A percentile compares a stretch with the other conserved stretches of the same genome.
Evolutionary conservation across 2,113 vertebrate species (phyloP).

Genomic region (Myiagra hebetior): DNA sequence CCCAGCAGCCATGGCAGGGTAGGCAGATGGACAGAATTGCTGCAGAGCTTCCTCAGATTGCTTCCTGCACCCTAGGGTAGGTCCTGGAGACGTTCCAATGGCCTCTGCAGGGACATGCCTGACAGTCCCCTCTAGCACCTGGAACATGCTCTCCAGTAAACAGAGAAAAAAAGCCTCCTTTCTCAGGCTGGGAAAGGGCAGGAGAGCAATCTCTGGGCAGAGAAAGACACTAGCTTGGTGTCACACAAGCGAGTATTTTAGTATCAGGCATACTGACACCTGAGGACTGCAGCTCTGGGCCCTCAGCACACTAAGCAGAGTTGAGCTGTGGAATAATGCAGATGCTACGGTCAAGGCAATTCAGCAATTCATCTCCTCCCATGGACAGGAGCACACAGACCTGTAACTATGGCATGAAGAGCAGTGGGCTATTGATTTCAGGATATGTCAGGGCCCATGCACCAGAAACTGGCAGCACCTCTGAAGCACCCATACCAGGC

Average conservation of each 20-base stretch:
- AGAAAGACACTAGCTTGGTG: background rate
- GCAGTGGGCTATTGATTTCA: background rate
- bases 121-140: background rate
- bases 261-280: background rate
- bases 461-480: background rate
- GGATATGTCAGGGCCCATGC: background rate
- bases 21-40: background rate
- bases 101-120: background rate
- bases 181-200: background rate
- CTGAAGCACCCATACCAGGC: background rate
- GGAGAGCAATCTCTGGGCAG: background rate
- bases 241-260: background rate
- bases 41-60: background rate
- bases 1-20: background rate
- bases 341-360: background rate
- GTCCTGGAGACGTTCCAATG: background rate
- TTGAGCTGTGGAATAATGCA: background rate
- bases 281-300: background rate
- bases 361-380: background rate
- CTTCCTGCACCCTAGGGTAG: background rate
- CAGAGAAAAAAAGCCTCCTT: too few relatives aligned
- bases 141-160: background rate
- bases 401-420: background rate
- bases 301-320: background rate
- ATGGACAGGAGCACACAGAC: background rate